Conservation (phyloP, 2,888 invertebrate species). For the Enoplolaimus lenunculus region DNA sequence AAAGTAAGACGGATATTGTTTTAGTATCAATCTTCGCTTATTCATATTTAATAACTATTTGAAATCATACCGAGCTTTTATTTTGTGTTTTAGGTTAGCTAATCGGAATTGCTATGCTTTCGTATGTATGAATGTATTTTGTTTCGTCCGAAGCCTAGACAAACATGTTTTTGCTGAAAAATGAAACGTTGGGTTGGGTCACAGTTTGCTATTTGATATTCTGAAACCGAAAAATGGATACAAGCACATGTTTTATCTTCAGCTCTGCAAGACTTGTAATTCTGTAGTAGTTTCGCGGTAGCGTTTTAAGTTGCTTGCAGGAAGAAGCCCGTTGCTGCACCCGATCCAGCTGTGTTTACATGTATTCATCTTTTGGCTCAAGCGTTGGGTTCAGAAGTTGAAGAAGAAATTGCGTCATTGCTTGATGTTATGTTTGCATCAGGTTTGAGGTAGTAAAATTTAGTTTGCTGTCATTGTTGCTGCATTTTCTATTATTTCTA, state of each 20-base stretch:
- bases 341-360: conserved; percentile 4
- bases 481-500: too few species aligned
- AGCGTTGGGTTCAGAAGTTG: background rate
- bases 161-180: too few species aligned
- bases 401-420: background rate
- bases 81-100: background rate
- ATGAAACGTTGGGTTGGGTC: too few species aligned
- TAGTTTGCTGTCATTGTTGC: too few species aligned
- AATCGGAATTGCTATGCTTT: too few species aligned
- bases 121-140: too few species aligned
- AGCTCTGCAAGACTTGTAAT: too few species aligned
- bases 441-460: conserved; percentile 9
- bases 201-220: too few species aligned
- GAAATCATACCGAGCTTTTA: background rate
- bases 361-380: conserved; percentile 6
- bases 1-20: background rate
- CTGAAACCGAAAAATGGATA: too few species aligned
- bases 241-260: too few species aligned
- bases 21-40: background rate
- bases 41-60: background rate
- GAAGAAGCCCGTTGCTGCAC: background rate
- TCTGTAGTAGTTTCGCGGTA: too few species aligned
- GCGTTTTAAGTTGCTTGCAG: background rate
- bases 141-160: too few species aligned
- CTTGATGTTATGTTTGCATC: background rate